These are phyloP conservation scores for Promerops cafer DNA, from an alignment of 2,113 vertebrate species.

Conservation along the genomic window DNA sequence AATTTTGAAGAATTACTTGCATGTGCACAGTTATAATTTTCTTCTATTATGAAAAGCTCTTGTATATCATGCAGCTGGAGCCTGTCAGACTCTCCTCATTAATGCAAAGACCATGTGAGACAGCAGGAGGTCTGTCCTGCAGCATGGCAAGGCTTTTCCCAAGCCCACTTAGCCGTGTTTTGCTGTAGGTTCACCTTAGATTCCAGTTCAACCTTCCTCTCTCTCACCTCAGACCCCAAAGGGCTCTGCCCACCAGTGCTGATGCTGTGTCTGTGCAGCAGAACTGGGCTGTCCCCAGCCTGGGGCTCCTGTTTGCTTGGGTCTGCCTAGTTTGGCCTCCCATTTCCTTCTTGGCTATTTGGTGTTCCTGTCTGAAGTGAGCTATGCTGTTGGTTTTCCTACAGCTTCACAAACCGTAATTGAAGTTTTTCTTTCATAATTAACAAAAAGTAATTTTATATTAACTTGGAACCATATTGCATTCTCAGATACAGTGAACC, in stretches of 20 bases:
- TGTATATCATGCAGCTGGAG: not conserved
- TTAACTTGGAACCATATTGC: not conserved
- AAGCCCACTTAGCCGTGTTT: rapidly evolving
- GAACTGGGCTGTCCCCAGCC: not conserved
- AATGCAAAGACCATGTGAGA: not conserved
- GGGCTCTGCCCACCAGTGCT: not conserved
- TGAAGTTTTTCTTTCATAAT: not conserved
- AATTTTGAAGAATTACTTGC: constrained; percentile 35
- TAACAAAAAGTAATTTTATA: not conserved
- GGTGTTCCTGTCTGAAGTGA: not conserved
- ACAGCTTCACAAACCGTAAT: not conserved
- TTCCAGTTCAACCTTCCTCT: rapidly evolving
- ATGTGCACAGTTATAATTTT: constrained; percentile 23
- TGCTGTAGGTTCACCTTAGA: not conserved
- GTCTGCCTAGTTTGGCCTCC: not conserved
- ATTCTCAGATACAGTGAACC: not conserved
- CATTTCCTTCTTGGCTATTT: not conserved
- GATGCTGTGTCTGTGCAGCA: not conserved
- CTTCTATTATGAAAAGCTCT: constrained; percentile 21
- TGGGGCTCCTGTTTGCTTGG: not conserved
- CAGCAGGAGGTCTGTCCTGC: not conserved
- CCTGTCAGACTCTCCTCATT: not conserved
- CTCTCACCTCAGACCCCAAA: not conserved
- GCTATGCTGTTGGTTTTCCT: not conserved
- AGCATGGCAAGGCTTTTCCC: not conserved